Conservation (phyloP, 2,113 vertebrate genomes). For the Lynx canadensis region DNA sequence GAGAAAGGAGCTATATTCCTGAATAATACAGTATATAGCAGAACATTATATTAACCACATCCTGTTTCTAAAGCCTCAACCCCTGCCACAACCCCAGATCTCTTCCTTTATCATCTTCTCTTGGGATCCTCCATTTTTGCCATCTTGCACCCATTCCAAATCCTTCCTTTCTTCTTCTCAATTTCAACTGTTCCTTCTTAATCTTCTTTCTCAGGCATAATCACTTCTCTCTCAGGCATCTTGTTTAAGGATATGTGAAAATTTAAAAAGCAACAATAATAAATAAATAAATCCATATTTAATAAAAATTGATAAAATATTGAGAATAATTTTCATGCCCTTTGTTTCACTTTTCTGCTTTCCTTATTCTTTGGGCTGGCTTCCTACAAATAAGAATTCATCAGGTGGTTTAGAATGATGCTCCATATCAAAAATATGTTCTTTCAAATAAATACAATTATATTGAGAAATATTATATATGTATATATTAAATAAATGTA, state of each 20-base stretch:
- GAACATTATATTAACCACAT: neutral
- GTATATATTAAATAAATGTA: too few species aligned
- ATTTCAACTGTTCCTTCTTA: neutral
- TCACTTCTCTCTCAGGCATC: neutral
- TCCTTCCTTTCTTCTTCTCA: neutral
- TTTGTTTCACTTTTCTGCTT: neutral
- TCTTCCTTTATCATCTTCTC: neutral
- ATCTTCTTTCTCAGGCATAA: neutral
- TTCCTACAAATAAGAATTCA: neutral
- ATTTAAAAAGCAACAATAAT: neutral
- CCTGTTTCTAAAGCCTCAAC: neutral
- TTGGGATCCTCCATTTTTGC: neutral
- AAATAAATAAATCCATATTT: neutral
- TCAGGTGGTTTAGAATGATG: neutral
- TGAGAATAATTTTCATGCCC: neutral
- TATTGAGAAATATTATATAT: neutral
- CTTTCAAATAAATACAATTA: neutral
- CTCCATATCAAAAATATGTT: neutral
- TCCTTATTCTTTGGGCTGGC: neutral
- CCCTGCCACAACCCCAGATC: neutral
- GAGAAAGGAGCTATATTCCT: neutral
- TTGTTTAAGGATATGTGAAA: neutral
- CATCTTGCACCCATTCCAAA: neutral
- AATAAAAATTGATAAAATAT: neutral
- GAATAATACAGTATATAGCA: neutral